Percentiles rank a stretch among this genome's conserved stretches.
Conservation (phyloP, 2,113 vertebrate species). For the Petrocephalus microphthalmus region DNA sequence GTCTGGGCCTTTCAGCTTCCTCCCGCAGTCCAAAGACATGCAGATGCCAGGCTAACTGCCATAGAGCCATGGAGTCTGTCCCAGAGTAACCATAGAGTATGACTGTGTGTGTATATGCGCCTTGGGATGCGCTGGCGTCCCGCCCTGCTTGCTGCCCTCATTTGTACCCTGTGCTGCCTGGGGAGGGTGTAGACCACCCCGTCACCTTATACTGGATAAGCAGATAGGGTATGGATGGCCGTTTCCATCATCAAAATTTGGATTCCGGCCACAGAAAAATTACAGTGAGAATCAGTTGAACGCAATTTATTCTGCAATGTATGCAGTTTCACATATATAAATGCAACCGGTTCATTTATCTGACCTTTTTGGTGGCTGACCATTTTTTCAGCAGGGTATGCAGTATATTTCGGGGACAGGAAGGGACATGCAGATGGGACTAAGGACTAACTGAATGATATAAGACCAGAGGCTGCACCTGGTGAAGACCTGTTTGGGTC, state of each 20-base stretch:
- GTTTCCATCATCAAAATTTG: background rate
- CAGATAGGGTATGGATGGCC: background rate
- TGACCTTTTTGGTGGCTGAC: background rate
- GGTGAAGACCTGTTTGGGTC: background rate
- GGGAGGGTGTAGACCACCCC: background rate
- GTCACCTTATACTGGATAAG: background rate
- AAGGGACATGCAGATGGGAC: background rate
- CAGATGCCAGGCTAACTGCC: background rate
- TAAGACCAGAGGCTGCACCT: background rate
- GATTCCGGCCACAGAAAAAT: background rate
- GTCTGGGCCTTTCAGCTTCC: background rate
- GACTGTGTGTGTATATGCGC: background rate
- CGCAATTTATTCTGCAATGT: background rate
- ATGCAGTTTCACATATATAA: background rate
- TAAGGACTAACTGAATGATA: background rate
- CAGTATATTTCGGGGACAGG: background rate
- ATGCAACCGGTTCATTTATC: background rate
- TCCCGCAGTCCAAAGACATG: background rate
- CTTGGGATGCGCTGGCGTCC: background rate
- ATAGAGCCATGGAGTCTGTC: background rate
- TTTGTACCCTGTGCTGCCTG: background rate
- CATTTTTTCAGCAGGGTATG: background rate
- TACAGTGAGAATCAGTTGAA: background rate
- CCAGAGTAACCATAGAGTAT: background rate
- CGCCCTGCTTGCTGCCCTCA: background rate